These are phyloP conservation scores for Polylopha cassiicola DNA, from an alignment of 2,888 invertebrate genomes.

Conservation along the genomic window DNA sequence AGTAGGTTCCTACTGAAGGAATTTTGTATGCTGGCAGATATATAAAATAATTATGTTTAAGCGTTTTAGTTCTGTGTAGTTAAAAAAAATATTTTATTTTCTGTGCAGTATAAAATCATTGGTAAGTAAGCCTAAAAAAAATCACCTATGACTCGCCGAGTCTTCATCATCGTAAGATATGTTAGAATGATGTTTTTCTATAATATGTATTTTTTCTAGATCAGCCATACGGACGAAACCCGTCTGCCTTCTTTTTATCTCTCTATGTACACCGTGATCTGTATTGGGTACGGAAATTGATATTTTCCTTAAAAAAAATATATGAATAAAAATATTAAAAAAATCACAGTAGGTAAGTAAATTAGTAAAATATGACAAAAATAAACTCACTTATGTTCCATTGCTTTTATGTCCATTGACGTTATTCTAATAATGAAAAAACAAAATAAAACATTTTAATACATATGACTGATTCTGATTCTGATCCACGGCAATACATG, in stretches of 20 bases:
- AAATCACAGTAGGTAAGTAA: slow-evolving; percentile 8
- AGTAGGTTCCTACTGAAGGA: no score
- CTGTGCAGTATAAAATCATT: no score
- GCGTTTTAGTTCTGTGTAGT: no score
- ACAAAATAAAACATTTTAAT: background rate
- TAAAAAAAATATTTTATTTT: no score
- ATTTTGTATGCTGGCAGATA: no score
- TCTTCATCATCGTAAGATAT: slow-evolving; percentile 28
- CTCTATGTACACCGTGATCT: slow-evolving; percentile 25
- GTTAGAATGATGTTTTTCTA: slow-evolving; percentile 21
- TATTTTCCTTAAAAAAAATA: slow-evolving; percentile 46
- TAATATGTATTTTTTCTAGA: slow-evolving; percentile 33
- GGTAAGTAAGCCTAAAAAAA: no score
- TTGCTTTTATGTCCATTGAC: slow-evolving; percentile 31
- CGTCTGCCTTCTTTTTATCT: slow-evolving; percentile 51
- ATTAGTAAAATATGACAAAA: background rate
- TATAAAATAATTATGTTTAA: no score
- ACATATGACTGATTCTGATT: no score
- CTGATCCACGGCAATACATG: no score
- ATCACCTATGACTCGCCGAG: slow-evolving; percentile 8
- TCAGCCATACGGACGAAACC: slow-evolving; percentile 44
- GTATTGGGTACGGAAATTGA: slow-evolving; percentile 35
- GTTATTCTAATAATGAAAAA: slow-evolving; percentile 35
- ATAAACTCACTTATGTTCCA: slow-evolving; percentile 35
- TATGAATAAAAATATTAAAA: slow-evolving; percentile 22